phyloP scores from a whole-genome alignment of 2,888 invertebrate species.

The Stenurella melanura region DNA sequence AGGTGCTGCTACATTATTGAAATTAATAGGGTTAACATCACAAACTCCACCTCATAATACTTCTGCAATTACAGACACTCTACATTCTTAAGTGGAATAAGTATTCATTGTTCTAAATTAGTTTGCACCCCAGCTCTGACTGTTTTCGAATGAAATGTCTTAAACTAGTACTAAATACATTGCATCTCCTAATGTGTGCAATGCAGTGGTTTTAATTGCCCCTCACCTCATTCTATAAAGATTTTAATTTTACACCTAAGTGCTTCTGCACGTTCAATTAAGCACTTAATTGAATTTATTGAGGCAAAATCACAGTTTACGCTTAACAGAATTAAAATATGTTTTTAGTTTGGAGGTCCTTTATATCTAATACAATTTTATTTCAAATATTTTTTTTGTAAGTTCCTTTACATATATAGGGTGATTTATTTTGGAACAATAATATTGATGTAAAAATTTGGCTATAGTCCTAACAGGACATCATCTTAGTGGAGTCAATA shows the following conservation, averaged over 20 bases:
- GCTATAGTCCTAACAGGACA: no score
- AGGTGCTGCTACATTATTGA: constrained; percentile 14
- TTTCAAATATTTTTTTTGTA: no score
- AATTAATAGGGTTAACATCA: constrained; percentile 22
- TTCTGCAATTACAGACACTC: constrained; percentile 25
- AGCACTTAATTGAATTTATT: background rate
- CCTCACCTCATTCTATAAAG: background rate
- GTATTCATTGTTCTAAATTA: constrained; percentile 32
- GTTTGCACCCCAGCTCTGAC: constrained; percentile 12
- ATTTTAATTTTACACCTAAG: background rate
- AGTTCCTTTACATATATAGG: no score
- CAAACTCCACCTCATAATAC: constrained; percentile 1
- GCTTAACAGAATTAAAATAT: no score
- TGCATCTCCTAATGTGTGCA: constrained; percentile 9
- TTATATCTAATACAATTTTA: no score
- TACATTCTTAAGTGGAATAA: constrained; percentile 22
- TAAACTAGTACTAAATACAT: constrained; percentile 23
- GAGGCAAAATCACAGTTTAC: no score
- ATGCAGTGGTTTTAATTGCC: constrained; percentile 27
- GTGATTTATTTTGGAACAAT: no score
- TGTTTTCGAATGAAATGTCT: constrained; percentile 20
- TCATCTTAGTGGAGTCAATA: no score
- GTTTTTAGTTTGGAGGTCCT: no score
- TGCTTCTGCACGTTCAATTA: background rate
- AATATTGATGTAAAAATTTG: no score